Conservation (phyloP, 2,113 vertebrate genomes). For the Mirounga angustirostris region DNA sequence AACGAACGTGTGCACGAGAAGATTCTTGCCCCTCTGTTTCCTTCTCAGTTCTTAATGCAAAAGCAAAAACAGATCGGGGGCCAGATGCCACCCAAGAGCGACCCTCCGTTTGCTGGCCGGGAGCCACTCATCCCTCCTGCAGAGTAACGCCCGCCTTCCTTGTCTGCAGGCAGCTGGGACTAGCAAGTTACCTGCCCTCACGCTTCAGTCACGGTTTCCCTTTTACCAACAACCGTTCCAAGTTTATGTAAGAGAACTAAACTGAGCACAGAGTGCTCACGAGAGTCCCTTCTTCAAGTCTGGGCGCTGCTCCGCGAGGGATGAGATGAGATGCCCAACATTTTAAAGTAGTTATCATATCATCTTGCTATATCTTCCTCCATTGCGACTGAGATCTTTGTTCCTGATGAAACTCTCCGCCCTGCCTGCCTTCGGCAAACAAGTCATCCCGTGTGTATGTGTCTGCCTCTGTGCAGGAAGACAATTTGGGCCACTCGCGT, state of each 20-base stretch:
- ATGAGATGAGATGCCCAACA: too few relatives aligned
- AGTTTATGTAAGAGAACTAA: neutral
- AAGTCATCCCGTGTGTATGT: rapidly evolving
- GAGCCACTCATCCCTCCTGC: rapidly evolving
- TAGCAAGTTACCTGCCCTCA: neutral
- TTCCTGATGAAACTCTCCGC: neutral
- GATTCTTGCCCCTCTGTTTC: neutral
- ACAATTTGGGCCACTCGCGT: neutral
- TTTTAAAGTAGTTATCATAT: too few relatives aligned
- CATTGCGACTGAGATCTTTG: too few relatives aligned
- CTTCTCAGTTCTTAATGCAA: neutral
- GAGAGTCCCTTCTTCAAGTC: neutral
- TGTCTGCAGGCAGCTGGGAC: rapidly evolving
- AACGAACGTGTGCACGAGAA: neutral
- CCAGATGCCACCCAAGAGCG: neutral
- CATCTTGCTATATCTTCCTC: neutral
- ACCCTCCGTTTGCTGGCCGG: rapidly evolving
- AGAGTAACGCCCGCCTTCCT: rapidly evolving
- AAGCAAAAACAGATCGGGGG: too few relatives aligned
- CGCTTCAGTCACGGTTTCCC: neutral
- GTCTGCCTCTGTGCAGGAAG: neutral
- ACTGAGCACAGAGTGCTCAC: neutral
- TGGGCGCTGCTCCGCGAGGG: rapidly evolving
- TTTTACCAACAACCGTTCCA: neutral
- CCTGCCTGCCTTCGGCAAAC: neutral